phyloP scores from a whole-genome alignment of 1,140 invertebrate genomes.

The Ptiloglossa arizonensis region DNA sequence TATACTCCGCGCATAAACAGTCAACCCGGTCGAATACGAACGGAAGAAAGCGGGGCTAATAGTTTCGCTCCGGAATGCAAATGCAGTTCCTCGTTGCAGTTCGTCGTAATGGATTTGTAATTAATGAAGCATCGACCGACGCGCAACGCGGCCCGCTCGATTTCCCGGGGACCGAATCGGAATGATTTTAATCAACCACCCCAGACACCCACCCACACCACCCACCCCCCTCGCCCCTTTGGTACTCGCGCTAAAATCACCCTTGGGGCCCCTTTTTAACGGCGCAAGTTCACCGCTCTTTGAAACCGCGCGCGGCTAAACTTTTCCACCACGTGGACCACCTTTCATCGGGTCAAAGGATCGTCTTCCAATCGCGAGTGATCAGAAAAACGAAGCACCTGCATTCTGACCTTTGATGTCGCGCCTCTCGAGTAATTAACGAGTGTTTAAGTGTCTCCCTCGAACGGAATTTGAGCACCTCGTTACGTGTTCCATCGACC shows the following conservation, averaged over 20 bases:
- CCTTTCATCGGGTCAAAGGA: constrained; percentile 21
- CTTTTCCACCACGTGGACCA: constrained; percentile 8
- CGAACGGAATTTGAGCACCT: neutral
- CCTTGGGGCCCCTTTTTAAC: neutral
- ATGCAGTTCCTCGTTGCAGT: neutral
- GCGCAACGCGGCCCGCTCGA: neutral
- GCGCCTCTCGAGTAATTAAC: constrained; percentile 11
- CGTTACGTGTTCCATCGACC: neutral
- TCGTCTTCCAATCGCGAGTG: constrained; percentile 1
- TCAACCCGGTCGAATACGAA: too few species aligned
- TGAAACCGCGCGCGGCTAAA: constrained; percentile 10
- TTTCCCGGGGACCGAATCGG: constrained; percentile 5
- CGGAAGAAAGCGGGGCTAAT: neutral
- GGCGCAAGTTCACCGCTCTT: constrained; percentile 4
- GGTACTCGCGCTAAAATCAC: neutral
- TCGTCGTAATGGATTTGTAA: constrained; percentile 44
- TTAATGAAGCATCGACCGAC: constrained; percentile 49
- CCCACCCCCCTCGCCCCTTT: too few species aligned
- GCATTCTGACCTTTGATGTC: constrained; percentile 7
- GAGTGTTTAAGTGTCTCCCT: constrained; percentile 9
- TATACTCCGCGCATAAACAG: too few species aligned
- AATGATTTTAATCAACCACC: constrained; percentile 44
- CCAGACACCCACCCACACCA: too few species aligned
- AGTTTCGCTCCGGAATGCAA: neutral
- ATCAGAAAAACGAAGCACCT: constrained; percentile 12